Base-by-base conservation (phyloP, 1,140 invertebrate species). In the Orussus abietinus region DNA sequence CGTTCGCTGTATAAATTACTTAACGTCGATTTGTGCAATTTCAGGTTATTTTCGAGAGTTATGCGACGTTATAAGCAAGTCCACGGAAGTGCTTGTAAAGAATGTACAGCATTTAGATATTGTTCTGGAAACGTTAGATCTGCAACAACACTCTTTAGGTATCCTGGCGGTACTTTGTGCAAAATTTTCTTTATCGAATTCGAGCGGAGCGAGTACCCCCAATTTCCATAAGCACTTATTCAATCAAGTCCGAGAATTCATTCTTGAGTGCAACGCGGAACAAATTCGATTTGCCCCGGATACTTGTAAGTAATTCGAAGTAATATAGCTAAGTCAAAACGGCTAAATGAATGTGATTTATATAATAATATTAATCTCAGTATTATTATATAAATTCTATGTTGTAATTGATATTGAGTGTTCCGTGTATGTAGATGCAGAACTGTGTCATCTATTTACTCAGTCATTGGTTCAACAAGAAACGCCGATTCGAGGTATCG, bases 91-190 rank as follows among this genome's bases (percentile, higher is more conserved):
- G 1, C 70, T 95, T n/a, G 70, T 82, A 28, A 86, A 90, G 57
- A 92, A 93, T 75, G 78, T 77, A 49, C 81, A 81, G 43, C 88
- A 92, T 64, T 73, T 96, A 45, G 90, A 91, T 61, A 93, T 86
- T 70, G 90, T 93, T 12, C 73, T 94, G 49, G 89, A 90, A 63
- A 92, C 90, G 2, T 74, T 96, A 12, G 88, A 94, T 67, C 70
- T 90, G 21, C 88, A 92, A 57, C 86, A 93, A 59, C 89, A 95
- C 74, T 92, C 90, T 10, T 69, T 95, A 12, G 90, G 90, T 13
- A 82, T 92, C 32, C 66, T 95, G 18, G 87, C 86, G 38, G 87
- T 95, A n/a, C 69, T 95, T 38, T 83, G 82, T 56, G 86, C 84
- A 7, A 87, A 88, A 71, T 81, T 85, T 64, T 80, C 79, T 39